These are phyloP conservation scores for Folsomia manolachei DNA, from an alignment of 2,888 invertebrate genomes.

Conservation along the genomic window DNA sequence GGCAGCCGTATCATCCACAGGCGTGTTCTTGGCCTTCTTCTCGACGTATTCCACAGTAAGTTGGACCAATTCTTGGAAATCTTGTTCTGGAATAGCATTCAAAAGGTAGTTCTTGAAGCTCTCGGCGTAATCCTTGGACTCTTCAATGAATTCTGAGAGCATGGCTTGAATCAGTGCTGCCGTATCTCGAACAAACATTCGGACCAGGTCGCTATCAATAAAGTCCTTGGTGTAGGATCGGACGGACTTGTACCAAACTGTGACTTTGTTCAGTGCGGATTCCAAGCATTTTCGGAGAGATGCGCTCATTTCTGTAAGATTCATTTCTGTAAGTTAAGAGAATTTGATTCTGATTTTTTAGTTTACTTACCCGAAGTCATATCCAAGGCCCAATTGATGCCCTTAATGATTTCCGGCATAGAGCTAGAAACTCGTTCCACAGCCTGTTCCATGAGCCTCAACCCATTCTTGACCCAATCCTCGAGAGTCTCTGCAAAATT, in stretches of 20 bases:
- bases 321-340: not conserved
- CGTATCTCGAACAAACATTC: slow-evolving; percentile 56
- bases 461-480: slow-evolving; percentile 54
- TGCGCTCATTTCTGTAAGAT: slow-evolving; percentile 53
- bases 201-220: slow-evolving; percentile 45
- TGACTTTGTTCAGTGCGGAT: slow-evolving; percentile 34
- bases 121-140: slow-evolving; percentile 57
- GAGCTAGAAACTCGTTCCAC: slow-evolving; percentile 25
- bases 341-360: not conserved
- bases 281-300: slow-evolving; percentile 52
- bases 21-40: slow-evolving; percentile 63
- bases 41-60: slow-evolving; percentile 63
- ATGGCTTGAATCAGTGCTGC: slow-evolving; percentile 60
- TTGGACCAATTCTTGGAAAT: slow-evolving; percentile 63
- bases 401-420: slow-evolving; percentile 30
- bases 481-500: slow-evolving; percentile 54
- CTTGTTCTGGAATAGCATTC: slow-evolving; percentile 52
- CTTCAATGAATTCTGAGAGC: slow-evolving; percentile 56
- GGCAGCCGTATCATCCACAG: slow-evolving; percentile 64
- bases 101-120: slow-evolving; percentile 51
- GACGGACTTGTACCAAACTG: slow-evolving; percentile 24
- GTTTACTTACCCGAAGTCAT: slow-evolving; percentile 17
- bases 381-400: slow-evolving; percentile 33
- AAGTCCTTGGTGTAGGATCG: slow-evolving; percentile 21
- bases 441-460: slow-evolving; percentile 23